phyloP scores from a whole-genome alignment of 2,888 invertebrate species.

The Ophonus ardosiacus region DNA sequence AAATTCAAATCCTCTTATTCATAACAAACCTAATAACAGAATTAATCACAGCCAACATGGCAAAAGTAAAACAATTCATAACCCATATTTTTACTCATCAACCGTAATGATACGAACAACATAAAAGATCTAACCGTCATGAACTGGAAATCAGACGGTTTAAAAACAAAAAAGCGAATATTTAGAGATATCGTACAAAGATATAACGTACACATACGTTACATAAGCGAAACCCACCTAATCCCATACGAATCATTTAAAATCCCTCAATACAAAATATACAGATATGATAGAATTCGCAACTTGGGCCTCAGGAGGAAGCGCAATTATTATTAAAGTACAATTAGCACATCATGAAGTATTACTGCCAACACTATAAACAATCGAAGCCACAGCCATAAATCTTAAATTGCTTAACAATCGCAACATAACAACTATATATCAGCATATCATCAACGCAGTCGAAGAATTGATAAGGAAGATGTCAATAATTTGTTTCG shows the following conservation, averaged over 20 bases:
- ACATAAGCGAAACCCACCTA: conserved; percentile 20
- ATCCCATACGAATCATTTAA: conserved; percentile 11
- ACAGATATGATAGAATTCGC: not conserved
- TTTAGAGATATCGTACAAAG: conserved; percentile 21
- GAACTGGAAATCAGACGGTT: conserved; percentile 23
- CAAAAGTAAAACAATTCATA: too few relatives aligned
- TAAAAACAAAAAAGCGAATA: conserved; percentile 1
- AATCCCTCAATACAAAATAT: conserved; percentile 14
- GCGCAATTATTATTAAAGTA: not conserved
- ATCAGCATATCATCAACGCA: conserved; percentile 19
- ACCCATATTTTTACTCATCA: too few relatives aligned
- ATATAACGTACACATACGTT: conserved; percentile 20
- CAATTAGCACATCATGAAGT: not conserved
- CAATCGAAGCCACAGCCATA: conserved; percentile 1
- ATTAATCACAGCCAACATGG: too few relatives aligned
- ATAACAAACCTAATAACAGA: too few relatives aligned
- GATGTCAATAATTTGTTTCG: not conserved
- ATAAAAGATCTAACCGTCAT: not conserved
- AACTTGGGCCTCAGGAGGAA: conserved; percentile 9
- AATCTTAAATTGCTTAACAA: not conserved
- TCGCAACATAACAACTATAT: not conserved
- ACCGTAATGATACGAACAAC: too few relatives aligned
- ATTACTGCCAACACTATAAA: not conserved
- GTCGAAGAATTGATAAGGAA: not conserved
- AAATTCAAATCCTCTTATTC: too few relatives aligned